Base-by-base conservation (phyloP, 2,797 vertebrate genomes). In the Cyprinodon diabolis region DNA sequence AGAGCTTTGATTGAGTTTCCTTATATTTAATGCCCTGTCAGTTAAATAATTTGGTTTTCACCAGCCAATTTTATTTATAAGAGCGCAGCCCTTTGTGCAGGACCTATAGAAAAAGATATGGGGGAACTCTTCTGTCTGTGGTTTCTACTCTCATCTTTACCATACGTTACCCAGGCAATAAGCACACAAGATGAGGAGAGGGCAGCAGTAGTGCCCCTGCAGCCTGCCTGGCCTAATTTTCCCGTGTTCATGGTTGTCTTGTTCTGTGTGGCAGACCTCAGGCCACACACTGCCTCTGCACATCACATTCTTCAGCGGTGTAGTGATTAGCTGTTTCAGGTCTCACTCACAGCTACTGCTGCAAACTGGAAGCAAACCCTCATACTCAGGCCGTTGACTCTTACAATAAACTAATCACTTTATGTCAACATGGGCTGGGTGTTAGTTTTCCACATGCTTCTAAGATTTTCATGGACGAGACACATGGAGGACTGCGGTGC, bases 321-420 rank as follows among this genome's bases (percentile, higher is more conserved):
- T 79, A 89, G 76, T 92, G 90, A 90, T 79, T 78, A 54, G 43
- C 71, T 37, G 55, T 83, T 76, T 82, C 84, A 79, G 75, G 81
- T 86, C 80, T 83, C 69, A 15, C 79, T 80, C 80, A 49, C 78
- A 21, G 85, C 91, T 86, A 76, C 87, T 51, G 47, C 88, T 79
- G 65, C 78, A 89, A 88, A 89, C 83, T 86, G 82, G 90, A 90
- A 90, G 87, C 90, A 86, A 91, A 90, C 58, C 82, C 45, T 82
- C 85, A 71, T 78, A 78, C 80, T 83, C 85, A 83, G 84, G 81
- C 89, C 84, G 81, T 79, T 12, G 69, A 78, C 84, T 94, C 85
- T 88, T 92, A 94, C 90, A 94, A 95, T 94, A 94, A 95, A 95
- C 94, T 91, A 94, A 95, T 94, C 94, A 93, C 80, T 90, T 73